These are phyloP conservation scores for Accipiter virgatus DNA, from an alignment of 2,113 vertebrate species.

Conservation along the genomic window DNA sequence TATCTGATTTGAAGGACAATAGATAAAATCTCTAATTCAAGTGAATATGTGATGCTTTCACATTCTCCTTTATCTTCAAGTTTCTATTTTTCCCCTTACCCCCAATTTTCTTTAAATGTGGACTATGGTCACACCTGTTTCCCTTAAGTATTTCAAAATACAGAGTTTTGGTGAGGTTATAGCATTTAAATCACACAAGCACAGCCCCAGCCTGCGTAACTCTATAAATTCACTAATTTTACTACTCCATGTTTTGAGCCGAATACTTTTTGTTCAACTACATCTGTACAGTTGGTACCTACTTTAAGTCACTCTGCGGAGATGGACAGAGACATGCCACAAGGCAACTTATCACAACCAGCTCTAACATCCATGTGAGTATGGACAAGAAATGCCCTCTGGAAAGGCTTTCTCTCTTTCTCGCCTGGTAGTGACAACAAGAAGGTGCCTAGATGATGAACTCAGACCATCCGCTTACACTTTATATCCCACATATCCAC, in stretches of 20 bases:
- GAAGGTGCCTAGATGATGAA: not conserved
- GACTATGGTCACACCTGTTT: not conserved
- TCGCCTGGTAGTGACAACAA: not conserved
- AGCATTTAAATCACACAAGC: not conserved
- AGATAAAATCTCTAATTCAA: not conserved
- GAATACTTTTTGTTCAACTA: not conserved
- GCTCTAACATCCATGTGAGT: not conserved
- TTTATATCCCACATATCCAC: not conserved
- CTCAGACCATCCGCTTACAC: not conserved
- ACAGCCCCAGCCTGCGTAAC: not conserved
- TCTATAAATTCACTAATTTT: not conserved
- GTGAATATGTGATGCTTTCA: not conserved
- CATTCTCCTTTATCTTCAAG: not conserved
- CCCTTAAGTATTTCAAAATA: not conserved
- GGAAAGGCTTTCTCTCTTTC: not conserved
- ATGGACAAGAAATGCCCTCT: not conserved
- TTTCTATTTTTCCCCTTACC: conserved; percentile 16
- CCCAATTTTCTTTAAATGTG: not conserved
- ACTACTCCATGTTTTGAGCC: not conserved
- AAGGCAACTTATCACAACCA: not conserved
- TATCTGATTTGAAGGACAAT: not conserved
- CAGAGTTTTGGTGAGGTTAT: not conserved
- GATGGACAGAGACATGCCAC: not conserved
- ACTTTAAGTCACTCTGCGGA: not conserved
- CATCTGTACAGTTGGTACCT: not conserved